phyloP scores from a whole-genome alignment of 2,888 invertebrate species.

The Ctenicera cuprea region DNA sequence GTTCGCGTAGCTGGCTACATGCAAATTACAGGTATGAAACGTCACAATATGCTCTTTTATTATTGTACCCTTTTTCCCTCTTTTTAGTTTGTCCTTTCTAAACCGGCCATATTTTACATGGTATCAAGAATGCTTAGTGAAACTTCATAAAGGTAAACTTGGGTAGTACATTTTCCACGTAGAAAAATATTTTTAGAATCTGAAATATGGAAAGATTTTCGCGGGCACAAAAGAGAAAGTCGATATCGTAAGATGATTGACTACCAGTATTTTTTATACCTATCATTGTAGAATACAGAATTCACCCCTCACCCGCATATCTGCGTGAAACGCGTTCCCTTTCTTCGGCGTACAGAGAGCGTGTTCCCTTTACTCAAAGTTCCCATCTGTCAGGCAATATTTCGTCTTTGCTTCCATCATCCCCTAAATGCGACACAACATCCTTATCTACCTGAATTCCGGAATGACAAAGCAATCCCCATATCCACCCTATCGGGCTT shows the following conservation, averaged over 20 bases:
- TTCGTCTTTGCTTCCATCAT: constrained; percentile 51
- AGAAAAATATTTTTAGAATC: constrained; percentile 18
- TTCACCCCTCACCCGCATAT: constrained; percentile 39
- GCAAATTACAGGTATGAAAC: constrained; percentile 24
- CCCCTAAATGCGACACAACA: constrained; percentile 53
- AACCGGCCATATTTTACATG: not conserved
- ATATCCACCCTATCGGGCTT: constrained; percentile 52
- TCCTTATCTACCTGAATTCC: constrained; percentile 54
- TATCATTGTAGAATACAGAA: constrained; percentile 34
- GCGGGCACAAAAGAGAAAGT: constrained; percentile 32
- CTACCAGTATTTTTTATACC: constrained; percentile 43
- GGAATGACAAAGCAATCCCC: constrained; percentile 53
- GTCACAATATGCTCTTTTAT: constrained; percentile 19
- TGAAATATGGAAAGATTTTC: constrained; percentile 11
- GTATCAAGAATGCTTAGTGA: too few species aligned
- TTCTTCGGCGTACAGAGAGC: constrained; percentile 37
- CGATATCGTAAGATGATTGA: constrained; percentile 43
- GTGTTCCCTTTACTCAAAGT: constrained; percentile 38
- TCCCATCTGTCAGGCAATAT: constrained; percentile 52
- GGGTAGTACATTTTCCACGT: not conserved
- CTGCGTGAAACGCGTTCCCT: constrained; percentile 43
- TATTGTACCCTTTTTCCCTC: not conserved
- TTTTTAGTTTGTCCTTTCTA: not conserved
- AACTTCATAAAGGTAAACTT: too few species aligned
- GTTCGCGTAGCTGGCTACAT: constrained; percentile 10